These are phyloP conservation scores for Diadegma fenestrale DNA, from an alignment of 2,888 invertebrate species.

Conservation along the genomic window DNA sequence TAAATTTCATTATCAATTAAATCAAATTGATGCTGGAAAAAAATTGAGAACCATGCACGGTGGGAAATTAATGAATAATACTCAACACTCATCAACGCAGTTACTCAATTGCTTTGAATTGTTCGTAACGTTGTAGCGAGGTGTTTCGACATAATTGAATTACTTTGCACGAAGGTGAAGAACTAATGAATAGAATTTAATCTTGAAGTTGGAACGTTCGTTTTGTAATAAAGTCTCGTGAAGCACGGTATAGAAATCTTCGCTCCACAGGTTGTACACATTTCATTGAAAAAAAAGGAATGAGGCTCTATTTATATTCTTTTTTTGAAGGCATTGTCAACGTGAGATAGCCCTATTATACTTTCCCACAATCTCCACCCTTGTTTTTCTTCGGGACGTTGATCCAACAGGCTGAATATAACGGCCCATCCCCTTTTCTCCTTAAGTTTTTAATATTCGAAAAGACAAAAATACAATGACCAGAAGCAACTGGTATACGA, in stretches of 20 bases:
- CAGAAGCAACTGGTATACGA: conserved; percentile 39
- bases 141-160: neutral
- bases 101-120: neutral
- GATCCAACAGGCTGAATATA: conserved; percentile 33
- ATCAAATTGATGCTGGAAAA: too few species aligned
- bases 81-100: neutral
- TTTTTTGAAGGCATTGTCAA: conserved; percentile 73
- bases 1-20: neutral
- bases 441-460: conserved; percentile 36
- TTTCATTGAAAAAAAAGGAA: conserved; percentile 11
- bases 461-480: conserved; percentile 46
- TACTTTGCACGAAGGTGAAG: neutral
- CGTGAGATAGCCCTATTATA: conserved; percentile 68
- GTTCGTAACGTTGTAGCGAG: neutral
- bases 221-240: neutral
- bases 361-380: conserved; percentile 66
- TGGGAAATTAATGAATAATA: neutral
- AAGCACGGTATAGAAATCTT: neutral
- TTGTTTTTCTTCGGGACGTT: conserved; percentile 68
- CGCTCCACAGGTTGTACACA: neutral
- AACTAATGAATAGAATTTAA: neutral
- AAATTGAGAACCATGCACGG: neutral
- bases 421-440: conserved; percentile 37
- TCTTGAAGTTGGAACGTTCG: neutral
- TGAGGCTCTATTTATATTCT: conserved; percentile 28